phyloP scores from a whole-genome alignment of 92 coral and sea anemone genomes.

The Phenganax marumi region DNA sequence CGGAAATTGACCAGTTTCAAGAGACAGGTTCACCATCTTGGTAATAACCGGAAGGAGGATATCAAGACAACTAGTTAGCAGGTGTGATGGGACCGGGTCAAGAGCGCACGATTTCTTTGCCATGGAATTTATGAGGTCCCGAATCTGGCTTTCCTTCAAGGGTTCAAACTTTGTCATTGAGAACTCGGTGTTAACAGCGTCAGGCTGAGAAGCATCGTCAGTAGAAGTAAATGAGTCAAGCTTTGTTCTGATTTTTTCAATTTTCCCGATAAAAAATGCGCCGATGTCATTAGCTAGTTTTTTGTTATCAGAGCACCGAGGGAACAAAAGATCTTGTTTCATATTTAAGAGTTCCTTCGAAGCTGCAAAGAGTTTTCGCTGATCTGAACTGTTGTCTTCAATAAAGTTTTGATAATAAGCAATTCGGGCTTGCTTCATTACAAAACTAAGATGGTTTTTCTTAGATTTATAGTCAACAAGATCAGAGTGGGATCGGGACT shows the following conservation, averaged over 20 bases:
- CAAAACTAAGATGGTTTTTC: slow-evolving; percentile 30
- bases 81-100: no score
- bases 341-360: slow-evolving; percentile 34
- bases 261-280: slow-evolving; percentile 35
- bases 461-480: slow-evolving; percentile 21
- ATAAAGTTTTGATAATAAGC: slow-evolving; percentile 42
- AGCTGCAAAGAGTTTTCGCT: slow-evolving; percentile 23
- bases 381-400: slow-evolving; percentile 36
- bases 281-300: slow-evolving; percentile 30
- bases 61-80: background rate
- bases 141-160: slow-evolving; percentile 33
- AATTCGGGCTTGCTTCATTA: slow-evolving; percentile 38
- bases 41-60: no score
- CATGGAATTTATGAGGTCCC: slow-evolving; percentile 32
- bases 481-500: slow-evolving; percentile 28
- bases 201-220: slow-evolving; percentile 13
- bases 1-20: slow-evolving; percentile 37
- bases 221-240: slow-evolving; percentile 20
- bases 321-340: slow-evolving; percentile 27
- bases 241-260: slow-evolving; percentile 30
- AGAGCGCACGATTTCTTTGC: slow-evolving; percentile 26
- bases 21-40: no score
- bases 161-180: slow-evolving; percentile 29
- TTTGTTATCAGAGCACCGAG: slow-evolving; percentile 12
- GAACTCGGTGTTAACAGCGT: background rate